Percentiles rank a stretch among this genome's conserved stretches.
Conservation (phyloP, 2,113 vertebrate species). For the Vidua macroura region DNA sequence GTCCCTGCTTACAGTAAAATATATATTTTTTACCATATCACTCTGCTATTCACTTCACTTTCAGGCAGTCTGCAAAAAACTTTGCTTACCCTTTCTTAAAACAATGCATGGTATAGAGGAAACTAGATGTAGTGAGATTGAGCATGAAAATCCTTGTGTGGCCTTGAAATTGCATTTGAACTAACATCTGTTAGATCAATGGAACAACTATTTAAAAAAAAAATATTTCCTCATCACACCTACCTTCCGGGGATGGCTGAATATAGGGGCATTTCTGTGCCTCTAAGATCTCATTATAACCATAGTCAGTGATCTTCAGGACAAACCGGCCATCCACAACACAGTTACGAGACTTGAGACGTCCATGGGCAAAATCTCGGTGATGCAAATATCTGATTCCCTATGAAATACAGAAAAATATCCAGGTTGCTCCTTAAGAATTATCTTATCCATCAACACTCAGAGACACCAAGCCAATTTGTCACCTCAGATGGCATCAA, state of each 20-base stretch:
- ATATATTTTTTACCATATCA: not conserved
- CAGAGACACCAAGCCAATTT: not conserved
- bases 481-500: not conserved
- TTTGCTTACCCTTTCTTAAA: not conserved
- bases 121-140: not conserved
- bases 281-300: conserved; percentile 84
- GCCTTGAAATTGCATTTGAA: not conserved
- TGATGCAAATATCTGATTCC: conserved; percentile 93
- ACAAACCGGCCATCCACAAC: conserved; percentile 92
- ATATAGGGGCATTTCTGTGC: conserved; percentile 76
- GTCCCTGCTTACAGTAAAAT: not conserved
- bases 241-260: conserved; percentile 80
- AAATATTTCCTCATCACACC: not conserved
- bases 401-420: conserved; percentile 52
- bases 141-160: not conserved
- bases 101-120: not conserved
- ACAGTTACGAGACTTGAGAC: conserved; percentile 89
- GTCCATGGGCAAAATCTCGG: conserved; percentile 84
- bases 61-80: not conserved
- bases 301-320: conserved; percentile 91
- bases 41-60: not conserved
- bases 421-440: not conserved
- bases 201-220: not conserved
- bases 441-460: not conserved
- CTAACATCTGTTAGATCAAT: not conserved